Evolutionary conservation across 2,113 vertebrate genomes (phyloP), one percentile per base, ranked within the genome.

Genomic region (Bombycilla garrulus): DNA sequence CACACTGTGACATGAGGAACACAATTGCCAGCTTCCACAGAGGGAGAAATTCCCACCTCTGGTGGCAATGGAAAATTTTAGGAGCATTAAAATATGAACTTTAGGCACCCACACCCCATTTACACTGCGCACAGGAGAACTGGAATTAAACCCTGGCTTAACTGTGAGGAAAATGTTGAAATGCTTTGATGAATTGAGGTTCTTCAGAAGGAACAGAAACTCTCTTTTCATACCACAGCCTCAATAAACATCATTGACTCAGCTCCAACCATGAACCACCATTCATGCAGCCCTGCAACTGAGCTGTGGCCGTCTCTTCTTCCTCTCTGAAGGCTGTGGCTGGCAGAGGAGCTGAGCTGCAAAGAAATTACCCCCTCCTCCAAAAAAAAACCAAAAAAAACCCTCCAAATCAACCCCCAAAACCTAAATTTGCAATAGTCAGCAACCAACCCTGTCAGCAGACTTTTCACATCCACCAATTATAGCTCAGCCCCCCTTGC

Each of bases 141-240:
- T 22, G 80, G 65, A 24, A 40, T 57, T 44, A 58, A 85, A 40
- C 24, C 40, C 14, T 29, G 11, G 26, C 71, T 66, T 11, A 61
- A 47, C 47, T 56, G 71, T 2, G 38, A 77, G 71, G 31, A 57
- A 87, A 83, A 71, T 6, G 22, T 40, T 71, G 76, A 57, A 81
- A 29, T 20, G 23, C 21, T 77, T 57, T 60, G 83, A 77, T 58
- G 51, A 61, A 42, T 1, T 5, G 67, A 71, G 42, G 71, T 8
- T 92, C 86, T 88, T 57, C 80, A 83, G 71, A 31, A 85, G 57
- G 78, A 67, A 64, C n/a, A 79, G 45, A 36, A 88, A 40, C 73
- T 79, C 20, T 56, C 48, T 47, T 77, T 80, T 86, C 31, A 20
- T 12, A n/a, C 40, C 73, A 40, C 22, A 31, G 89, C 13, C 73